Conservation (phyloP, 2,888 invertebrate species). For the Coremacera marginata region DNA sequence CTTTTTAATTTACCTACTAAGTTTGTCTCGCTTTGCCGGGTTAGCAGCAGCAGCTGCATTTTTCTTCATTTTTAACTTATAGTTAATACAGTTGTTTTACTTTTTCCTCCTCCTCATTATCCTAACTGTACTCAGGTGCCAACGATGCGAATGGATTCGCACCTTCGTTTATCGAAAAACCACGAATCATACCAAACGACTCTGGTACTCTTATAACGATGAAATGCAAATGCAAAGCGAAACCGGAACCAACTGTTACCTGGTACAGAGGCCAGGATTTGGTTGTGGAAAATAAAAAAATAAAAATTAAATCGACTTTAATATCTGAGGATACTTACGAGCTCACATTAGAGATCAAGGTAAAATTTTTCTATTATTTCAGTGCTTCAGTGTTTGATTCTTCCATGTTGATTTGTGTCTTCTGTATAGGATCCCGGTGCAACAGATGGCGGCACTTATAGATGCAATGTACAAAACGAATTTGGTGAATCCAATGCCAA, state of each 20-base stretch:
- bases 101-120: background rate
- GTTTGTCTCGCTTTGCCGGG: background rate
- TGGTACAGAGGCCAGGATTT: slow-evolving; percentile 94
- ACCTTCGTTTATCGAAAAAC: slow-evolving; percentile 98
- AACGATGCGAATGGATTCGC: slow-evolving; percentile 91
- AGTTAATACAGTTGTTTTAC: too few relatives aligned
- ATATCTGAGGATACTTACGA: slow-evolving; percentile 89
- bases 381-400: background rate
- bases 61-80: background rate
- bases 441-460: slow-evolving; percentile 87
- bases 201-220: slow-evolving; percentile 96
- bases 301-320: slow-evolving; percentile 81
- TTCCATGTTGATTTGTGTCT: background rate
- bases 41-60: background rate
- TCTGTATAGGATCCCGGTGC: slow-evolving; percentile 79
- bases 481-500: slow-evolving; percentile 97
- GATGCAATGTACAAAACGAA: slow-evolving; percentile 95
- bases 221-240: slow-evolving; percentile 96
- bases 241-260: slow-evolving; percentile 92
- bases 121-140: slow-evolving; percentile 75
- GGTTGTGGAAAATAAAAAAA: slow-evolving; percentile 87
- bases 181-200: slow-evolving; percentile 98
- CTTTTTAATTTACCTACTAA: too few relatives aligned
- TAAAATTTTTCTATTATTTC: slow-evolving; percentile 58
- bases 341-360: slow-evolving; percentile 83